Evolutionary conservation across 2,888 invertebrate species (phyloP).

Genomic region (Orthonychiurus folsomi): DNA sequence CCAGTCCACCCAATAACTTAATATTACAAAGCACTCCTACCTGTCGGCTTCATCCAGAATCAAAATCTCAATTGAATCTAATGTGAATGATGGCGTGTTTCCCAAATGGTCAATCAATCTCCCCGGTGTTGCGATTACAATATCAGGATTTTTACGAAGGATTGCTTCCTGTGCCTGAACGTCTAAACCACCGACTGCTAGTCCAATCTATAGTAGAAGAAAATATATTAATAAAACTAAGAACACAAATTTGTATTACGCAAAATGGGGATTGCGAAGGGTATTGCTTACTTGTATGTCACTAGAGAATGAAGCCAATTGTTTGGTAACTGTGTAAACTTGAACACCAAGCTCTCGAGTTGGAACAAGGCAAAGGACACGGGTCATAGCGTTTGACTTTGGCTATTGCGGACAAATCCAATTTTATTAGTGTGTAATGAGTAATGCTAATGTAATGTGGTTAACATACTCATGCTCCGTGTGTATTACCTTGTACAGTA

Average conservation of each 20-base stretch:
- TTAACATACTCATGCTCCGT: background rate
- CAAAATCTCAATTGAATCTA: slow-evolving; percentile 82
- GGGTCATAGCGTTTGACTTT: slow-evolving; percentile 50
- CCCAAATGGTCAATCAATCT: slow-evolving; percentile 93
- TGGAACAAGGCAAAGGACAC: slow-evolving; percentile 89
- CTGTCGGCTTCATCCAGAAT: slow-evolving; percentile 70
- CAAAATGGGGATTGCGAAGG: no score
- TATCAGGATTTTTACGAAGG: slow-evolving; percentile 81
- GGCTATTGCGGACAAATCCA: no score
- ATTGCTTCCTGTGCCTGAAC: slow-evolving; percentile 69
- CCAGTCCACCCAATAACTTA: background rate
- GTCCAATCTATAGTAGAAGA: slow-evolving; percentile 54
- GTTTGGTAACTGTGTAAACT: slow-evolving; percentile 87
- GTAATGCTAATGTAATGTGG: background rate
- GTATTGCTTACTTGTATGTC: slow-evolving; percentile 43
- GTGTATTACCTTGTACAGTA: slow-evolving; percentile 73
- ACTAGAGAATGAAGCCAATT: slow-evolving; percentile 75
- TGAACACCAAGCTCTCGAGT: slow-evolving; percentile 96
- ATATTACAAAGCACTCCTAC: slow-evolving; percentile 41
- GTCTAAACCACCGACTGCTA: slow-evolving; percentile 81
- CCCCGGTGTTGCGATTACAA: slow-evolving; percentile 97
- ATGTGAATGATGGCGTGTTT: slow-evolving; percentile 83
- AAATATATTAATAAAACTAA: no score
- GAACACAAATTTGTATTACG: background rate
- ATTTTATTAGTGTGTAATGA: no score